Evolutionary conservation across 2,888 invertebrate genomes (phyloP).

Genomic region (Spodoptera picta): DNA sequence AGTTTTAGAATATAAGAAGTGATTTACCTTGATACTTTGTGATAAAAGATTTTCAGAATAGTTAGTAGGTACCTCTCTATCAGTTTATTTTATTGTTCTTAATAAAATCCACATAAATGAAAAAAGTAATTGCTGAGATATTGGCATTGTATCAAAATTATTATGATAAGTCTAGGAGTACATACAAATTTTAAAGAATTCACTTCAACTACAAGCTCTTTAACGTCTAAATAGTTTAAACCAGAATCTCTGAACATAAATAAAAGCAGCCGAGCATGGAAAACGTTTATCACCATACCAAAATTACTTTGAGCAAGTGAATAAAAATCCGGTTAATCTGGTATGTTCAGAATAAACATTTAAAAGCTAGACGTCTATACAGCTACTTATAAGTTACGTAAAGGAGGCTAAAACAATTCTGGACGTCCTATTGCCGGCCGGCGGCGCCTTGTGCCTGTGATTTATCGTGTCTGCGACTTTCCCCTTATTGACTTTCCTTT

Average conservation of each 20-base stretch:
- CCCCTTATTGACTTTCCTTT: conserved; percentile 62
- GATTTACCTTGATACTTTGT: neutral
- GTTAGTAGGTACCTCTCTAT: too few species aligned
- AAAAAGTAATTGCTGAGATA: too few species aligned
- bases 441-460: conserved; percentile 62
- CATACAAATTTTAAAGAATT: too few species aligned
- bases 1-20: neutral
- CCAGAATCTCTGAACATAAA: too few species aligned
- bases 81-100: too few species aligned
- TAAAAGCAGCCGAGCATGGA: too few species aligned
- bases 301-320: neutral
- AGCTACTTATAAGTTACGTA: conserved; percentile 10
- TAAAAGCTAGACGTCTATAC: neutral
- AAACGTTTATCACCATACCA: conserved; percentile 1
- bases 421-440: conserved; percentile 36
- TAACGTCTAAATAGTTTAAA: too few species aligned
- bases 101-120: too few species aligned
- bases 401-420: conserved; percentile 37
- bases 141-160: too few species aligned
- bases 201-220: too few species aligned
- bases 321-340: conserved; percentile 1
- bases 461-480: conserved; percentile 73
- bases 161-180: too few species aligned
- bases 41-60: neutral
- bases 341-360: conserved; percentile 1